Base-by-base conservation (phyloP, 1,140 invertebrate species). In the Drosophila orena region DNA sequence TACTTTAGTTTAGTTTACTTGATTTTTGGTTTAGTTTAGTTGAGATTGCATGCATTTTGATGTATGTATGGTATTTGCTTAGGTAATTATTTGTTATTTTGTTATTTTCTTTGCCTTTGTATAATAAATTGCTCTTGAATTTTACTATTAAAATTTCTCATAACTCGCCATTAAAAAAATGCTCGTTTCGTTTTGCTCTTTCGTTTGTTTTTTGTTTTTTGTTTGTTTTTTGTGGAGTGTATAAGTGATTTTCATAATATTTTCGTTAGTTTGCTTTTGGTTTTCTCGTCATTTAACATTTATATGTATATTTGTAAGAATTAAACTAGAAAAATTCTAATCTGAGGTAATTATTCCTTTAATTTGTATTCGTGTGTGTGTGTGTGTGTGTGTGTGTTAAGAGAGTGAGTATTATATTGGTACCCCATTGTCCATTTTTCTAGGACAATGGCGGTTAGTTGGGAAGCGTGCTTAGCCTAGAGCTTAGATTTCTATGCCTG, bases 241-340 rank as follows among this genome's bases (percentile, higher is more conserved):
- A 69, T 69, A 69, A 69, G 49, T 66, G 65, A 69, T 68, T 54
- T 69, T 69, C 34, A 66, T 69, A 69, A 69, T 69, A 69, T 69
- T 69, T 69, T 69, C 60, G 22, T 69, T 69, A 69, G 61, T 66
- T 69, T 53, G 20, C 44, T 20, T 69, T 69, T 44, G 22, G 35
- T 49, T 61, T 69, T 44, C 37, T 40, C 49, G 65, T 70, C 64
- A 47, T 74, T 62, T 84, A 84, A 84, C 81, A 84, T 84, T 84
- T 80, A 84, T 85, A 84, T 79, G 69, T 79, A 83, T 84, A 79
- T 84, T 81, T 85, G 61, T 89, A 89, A 90, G 86, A 89, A 90
- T 89, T 89, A 89, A 90, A 78, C 85, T 89, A 89, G 85, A 89
- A 90, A 89, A 89, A 89, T 89, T 85, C 85, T 89, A 89, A 89